phyloP scores from a whole-genome alignment of 1,140 invertebrate species.

The Caerostris extrusa region DNA sequence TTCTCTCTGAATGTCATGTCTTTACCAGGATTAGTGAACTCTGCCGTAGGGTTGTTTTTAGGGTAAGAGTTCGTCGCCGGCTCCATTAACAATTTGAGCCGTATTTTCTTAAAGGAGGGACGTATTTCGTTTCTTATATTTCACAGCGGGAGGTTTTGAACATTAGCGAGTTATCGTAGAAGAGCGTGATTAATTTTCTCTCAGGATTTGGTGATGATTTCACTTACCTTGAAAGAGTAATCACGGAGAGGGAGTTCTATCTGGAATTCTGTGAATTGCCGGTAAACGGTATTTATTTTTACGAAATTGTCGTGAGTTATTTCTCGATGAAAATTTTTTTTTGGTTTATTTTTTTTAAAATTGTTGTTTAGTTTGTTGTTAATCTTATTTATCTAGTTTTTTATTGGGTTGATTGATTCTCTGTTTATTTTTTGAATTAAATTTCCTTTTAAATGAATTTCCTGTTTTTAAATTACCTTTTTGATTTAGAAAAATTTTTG shows the following conservation, averaged over 20 bases:
- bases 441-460: too few relatives aligned
- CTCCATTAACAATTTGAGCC: slow-evolving; percentile 51
- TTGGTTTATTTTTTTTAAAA: background rate
- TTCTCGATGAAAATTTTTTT: background rate
- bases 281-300: background rate
- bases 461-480: too few relatives aligned
- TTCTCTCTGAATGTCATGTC: slow-evolving; percentile 20
- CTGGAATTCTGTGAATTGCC: background rate
- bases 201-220: background rate
- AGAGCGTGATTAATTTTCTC: background rate
- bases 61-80: background rate
- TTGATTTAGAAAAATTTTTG: too few relatives aligned
- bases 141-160: background rate
- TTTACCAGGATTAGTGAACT: slow-evolving; percentile 67
- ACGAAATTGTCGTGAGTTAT: background rate
- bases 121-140: background rate
- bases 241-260: background rate
- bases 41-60: slow-evolving; percentile 48
- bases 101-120: slow-evolving; percentile 40
- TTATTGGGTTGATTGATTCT: background rate
- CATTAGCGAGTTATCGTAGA: background rate
- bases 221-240: background rate
- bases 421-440: too few relatives aligned
- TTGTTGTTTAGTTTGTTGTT: background rate
- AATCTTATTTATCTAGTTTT: background rate